Conservation (phyloP, 2,797 vertebrate genomes). For the Hippoglossus hippoglossus region DNA sequence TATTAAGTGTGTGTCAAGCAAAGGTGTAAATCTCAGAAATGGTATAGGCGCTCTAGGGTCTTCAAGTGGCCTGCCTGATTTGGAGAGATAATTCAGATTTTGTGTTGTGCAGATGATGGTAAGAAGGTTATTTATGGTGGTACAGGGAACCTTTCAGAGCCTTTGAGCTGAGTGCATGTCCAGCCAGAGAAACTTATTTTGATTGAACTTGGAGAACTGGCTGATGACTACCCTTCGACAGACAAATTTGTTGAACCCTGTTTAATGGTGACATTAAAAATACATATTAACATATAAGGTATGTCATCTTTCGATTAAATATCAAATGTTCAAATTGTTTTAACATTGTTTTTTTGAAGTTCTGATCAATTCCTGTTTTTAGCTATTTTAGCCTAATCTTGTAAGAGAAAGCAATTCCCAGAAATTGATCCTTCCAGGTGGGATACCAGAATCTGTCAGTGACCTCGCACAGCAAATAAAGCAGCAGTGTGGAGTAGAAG, state of each 20-base stretch:
- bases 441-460: conserved; percentile 6
- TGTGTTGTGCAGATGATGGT: no score
- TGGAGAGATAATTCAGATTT: neutral
- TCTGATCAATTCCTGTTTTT: no score
- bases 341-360: neutral
- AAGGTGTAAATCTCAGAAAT: conserved; percentile 21
- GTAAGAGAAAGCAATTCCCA: conserved; percentile 3
- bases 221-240: neutral
- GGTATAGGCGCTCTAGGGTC: neutral
- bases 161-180: conserved; percentile 22
- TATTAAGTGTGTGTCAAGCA: conserved; percentile 3
- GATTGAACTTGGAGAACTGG: conserved; percentile 1
- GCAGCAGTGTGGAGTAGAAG: conserved; percentile 5
- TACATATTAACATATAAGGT: neutral
- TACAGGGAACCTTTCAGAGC: conserved; percentile 28
- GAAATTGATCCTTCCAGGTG: neutral
- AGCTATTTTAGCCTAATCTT: neutral
- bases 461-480: conserved; percentile 19
- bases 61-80: conserved; percentile 16
- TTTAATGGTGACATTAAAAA: conserved; percentile 17
- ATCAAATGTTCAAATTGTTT: neutral
- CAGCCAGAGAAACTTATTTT: neutral
- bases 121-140: neutral
- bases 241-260: conserved; percentile 9
- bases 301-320: neutral